phyloP scores from a whole-genome alignment of 2,888 invertebrate species.

The Cremastobaeus sp. region DNA sequence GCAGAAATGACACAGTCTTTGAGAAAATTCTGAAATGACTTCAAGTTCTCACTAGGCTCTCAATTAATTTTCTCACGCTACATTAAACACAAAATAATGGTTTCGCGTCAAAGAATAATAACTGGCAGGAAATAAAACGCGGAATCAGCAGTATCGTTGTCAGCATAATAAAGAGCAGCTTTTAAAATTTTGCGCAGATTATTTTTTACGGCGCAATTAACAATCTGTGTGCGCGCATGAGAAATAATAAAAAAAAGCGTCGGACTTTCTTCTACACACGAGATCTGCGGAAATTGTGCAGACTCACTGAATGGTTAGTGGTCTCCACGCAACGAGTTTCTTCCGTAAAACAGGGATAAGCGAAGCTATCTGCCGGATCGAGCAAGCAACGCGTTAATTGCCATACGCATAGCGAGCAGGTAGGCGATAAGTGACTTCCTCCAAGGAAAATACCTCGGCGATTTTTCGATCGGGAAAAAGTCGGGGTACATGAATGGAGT shows the following conservation, averaged over 20 bases:
- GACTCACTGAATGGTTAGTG: conserved; percentile 58
- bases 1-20: too few species aligned
- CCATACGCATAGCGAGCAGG: conserved; percentile 66
- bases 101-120: conserved; percentile 36
- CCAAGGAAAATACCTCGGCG: conserved; percentile 61
- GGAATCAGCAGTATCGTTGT: conserved; percentile 44
- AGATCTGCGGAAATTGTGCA: conserved; percentile 57
- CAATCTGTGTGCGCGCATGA: conserved; percentile 32
- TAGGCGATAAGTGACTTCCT: conserved; percentile 75
- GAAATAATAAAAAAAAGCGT: conserved; percentile 35
- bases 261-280: conserved; percentile 55
- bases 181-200: conserved; percentile 43
- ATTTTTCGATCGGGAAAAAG: conserved; percentile 57
- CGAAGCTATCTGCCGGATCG: conserved; percentile 69
- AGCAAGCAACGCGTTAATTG: conserved; percentile 75
- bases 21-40: too few species aligned
- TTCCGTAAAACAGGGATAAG: conserved; percentile 61
- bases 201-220: conserved; percentile 56
- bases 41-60: too few species aligned
- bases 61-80: conserved; percentile 36
- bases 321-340: conserved; percentile 59
- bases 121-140: conserved; percentile 46
- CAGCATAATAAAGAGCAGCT: conserved; percentile 31
- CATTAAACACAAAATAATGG: conserved; percentile 51
- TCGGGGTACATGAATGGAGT: conserved; percentile 8